Base-by-base conservation (phyloP, 2,888 invertebrate genomes). In the Dromius quadrimaculatus region DNA sequence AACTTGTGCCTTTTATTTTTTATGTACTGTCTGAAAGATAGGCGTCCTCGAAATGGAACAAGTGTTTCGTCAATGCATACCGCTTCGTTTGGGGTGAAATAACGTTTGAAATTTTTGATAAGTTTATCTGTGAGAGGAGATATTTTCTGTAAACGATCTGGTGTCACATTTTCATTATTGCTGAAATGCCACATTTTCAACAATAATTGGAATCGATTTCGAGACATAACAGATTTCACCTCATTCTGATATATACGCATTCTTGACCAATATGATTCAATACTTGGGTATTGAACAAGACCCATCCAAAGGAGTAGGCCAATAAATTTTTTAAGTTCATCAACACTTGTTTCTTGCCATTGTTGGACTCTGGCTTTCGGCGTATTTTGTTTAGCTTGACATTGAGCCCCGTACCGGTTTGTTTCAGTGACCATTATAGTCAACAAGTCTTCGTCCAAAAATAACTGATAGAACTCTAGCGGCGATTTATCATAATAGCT, bases 21-120 rank as follows among this genome's bases (percentile, higher is more conserved):
- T 69, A 77, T 76, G 3, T 57, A 63, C 61, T 77, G 77, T 63
- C 74, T 70, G 59, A 73, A 74, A 47, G 74, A 13, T 20, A 77
- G 61, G 57, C 76, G 61, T 59, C 76, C 77, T 70, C 74, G 71
- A 71, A 76, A 77, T 38, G 76, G 75, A 36, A 77, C 68, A 61
- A 77, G 32, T 15, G 73, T 72, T 72, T 77, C 76, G 72, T 77
- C 76, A 11, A 77, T 74, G 45, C 73, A 75, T 45, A 77, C 66
- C 19, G 66, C 73, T 54, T 73, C 68, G 8, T 69, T 72, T 15
- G 77, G 75, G 19, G 74, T 74, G 63, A 73, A 74, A 3, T 71
- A 36, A 5, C 47, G 11, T 72, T 75, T 66, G 62, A 43, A 75
- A 8, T 73, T 75, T 23, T 72, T 59, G 3, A 74, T 22, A 3